Evolutionary conservation across 1,140 invertebrate species (phyloP).

Genomic region (Colletes gigas): DNA sequence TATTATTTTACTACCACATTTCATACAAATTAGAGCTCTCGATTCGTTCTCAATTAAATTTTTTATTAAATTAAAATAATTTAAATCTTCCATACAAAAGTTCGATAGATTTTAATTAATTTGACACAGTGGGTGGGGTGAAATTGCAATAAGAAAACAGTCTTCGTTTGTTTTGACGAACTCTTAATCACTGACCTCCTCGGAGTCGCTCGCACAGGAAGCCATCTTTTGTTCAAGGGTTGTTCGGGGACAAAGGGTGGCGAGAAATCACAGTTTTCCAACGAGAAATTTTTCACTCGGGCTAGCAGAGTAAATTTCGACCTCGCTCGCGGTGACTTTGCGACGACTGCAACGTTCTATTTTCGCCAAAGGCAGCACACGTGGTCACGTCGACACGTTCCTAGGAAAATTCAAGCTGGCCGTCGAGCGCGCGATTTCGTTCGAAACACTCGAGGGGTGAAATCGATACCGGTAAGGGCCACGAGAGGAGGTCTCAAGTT

Average conservation of each 20-base stretch:
- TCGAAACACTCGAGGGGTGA: neutral
- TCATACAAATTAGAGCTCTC: too few relatives aligned
- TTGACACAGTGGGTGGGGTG: too few relatives aligned
- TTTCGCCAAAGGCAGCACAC: slow-evolving; percentile 37
- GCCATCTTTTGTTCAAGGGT: slow-evolving; percentile 24
- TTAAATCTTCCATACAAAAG: too few relatives aligned
- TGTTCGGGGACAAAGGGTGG: neutral
- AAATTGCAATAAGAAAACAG: neutral
- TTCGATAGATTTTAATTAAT: too few relatives aligned
- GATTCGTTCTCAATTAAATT: too few relatives aligned
- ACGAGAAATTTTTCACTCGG: neutral
- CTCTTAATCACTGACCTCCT: slow-evolving; percentile 47
- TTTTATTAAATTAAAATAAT: too few relatives aligned
- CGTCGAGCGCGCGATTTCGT: neutral
- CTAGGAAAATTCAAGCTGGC: slow-evolving; percentile 14
- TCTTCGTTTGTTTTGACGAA: neutral
- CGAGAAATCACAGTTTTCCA: neutral
- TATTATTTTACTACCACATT: too few relatives aligned
- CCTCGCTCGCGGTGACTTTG: slow-evolving; percentile 23
- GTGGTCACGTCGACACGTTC: slow-evolving; percentile 38
- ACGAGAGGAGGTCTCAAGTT: too few relatives aligned
- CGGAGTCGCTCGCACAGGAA: slow-evolving; percentile 14
- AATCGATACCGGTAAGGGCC: neutral
- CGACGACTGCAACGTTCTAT: slow-evolving; percentile 30
- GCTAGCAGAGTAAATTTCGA: slow-evolving; percentile 24